These are phyloP conservation scores for Hyphantria cunea DNA, from an alignment of 1,140 invertebrate genomes.

Conservation along the genomic window DNA sequence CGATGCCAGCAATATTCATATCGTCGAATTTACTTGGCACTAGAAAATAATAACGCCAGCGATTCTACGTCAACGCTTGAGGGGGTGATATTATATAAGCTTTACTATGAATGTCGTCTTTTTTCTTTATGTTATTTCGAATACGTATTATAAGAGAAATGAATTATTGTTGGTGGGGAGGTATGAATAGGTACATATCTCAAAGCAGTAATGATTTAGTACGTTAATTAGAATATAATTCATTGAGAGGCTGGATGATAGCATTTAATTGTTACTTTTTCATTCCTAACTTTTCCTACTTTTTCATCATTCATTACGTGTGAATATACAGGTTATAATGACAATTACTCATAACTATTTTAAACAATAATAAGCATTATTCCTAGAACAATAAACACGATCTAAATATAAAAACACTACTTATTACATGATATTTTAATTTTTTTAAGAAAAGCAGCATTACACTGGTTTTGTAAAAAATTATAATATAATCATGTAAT, in stretches of 20 bases:
- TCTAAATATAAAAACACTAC: too few relatives aligned
- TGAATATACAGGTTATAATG: too few relatives aligned
- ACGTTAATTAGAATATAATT: not conserved
- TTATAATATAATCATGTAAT: too few relatives aligned
- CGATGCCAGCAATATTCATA: slow-evolving; percentile 37
- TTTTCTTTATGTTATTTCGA: slow-evolving; percentile 1
- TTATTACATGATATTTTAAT: too few relatives aligned
- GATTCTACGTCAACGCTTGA: slow-evolving; percentile 1
- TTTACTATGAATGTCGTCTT: not conserved
- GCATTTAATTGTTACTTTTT: too few relatives aligned
- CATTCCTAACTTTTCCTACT: too few relatives aligned
- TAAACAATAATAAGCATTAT: not conserved
- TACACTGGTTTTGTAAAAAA: too few relatives aligned
- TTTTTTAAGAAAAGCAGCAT: too few relatives aligned
- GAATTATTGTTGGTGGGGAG: too few relatives aligned
- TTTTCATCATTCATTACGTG: too few relatives aligned
- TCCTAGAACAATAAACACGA: not conserved
- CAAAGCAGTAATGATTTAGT: too few relatives aligned
- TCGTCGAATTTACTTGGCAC: slow-evolving; percentile 22
- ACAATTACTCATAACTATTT: not conserved
- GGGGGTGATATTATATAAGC: slow-evolving; percentile 3
- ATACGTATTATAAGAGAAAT: not conserved
- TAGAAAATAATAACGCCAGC: slow-evolving; percentile 31
- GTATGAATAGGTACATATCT: too few relatives aligned
- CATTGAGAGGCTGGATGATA: not conserved